Percentiles rank a stretch among this genome's conserved stretches.
Conservation (phyloP, 2,113 vertebrate species). For the Trichechus manatus region DNA sequence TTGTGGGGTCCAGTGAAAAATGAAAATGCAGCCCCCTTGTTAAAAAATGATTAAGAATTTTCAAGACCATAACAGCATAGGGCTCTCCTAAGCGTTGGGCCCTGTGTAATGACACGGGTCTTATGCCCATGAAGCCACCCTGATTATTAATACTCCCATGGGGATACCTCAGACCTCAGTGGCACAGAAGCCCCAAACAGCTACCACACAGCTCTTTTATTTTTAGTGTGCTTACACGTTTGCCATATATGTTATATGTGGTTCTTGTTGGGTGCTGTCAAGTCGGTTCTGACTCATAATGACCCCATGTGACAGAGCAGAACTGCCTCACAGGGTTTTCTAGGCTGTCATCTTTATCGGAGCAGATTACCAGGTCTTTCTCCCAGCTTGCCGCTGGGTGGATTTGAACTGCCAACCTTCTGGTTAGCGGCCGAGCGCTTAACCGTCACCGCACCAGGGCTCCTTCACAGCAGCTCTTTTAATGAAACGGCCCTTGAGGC, state of each 20-base stretch:
- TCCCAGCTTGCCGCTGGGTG: not conserved
- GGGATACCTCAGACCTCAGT: not conserved
- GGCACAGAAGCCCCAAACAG: not conserved
- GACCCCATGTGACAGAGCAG: not conserved
- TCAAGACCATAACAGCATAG: not conserved
- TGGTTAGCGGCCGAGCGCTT: not conserved
- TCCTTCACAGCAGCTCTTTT: accelerated
- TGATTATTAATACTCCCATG: not conserved
- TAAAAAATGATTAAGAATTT: not conserved
- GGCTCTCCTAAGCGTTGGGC: not conserved
- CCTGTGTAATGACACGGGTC: not conserved
- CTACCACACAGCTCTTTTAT: accelerated
- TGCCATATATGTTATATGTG: too few relatives aligned
- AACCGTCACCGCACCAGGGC: not conserved
- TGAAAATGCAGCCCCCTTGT: not conserved
- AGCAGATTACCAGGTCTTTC: not conserved
- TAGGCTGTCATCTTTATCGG: not conserved
- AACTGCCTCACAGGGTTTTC: not conserved
- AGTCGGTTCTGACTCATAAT: not conserved
- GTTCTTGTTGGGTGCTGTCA: too few relatives aligned
- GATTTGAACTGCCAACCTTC: not conserved
- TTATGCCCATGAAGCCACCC: accelerated
- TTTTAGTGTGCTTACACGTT: too few relatives aligned
- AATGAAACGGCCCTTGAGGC: not conserved
- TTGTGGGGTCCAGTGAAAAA: not conserved